Percentiles rank a stretch among this genome's conserved stretches.
Evolutionary conservation across 2,888 invertebrate species (phyloP).

Genomic region (Cerastis rubricosa): DNA sequence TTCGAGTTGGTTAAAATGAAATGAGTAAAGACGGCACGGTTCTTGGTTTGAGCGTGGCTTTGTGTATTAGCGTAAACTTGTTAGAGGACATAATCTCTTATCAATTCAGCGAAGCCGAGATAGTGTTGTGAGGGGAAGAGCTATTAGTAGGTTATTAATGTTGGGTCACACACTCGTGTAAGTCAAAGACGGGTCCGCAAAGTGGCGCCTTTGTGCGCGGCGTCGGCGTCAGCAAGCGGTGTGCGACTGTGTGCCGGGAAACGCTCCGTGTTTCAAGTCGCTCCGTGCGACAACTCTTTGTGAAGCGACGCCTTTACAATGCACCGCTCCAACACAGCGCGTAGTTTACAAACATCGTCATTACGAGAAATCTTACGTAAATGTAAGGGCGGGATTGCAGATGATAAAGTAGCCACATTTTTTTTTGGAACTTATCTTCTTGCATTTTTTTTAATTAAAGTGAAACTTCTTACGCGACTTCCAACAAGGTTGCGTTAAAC

Average conservation of each 20-base stretch:
- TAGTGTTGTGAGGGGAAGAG: constrained; percentile 65
- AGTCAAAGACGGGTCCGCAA: constrained; percentile 87
- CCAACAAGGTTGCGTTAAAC: too few species aligned
- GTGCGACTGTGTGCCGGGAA: constrained; percentile 63
- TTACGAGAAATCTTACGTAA: constrained; percentile 39
- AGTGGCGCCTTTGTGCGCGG: constrained; percentile 87
- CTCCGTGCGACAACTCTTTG: constrained; percentile 84
- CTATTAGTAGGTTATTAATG: constrained; percentile 88
- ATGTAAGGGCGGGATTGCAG: constrained; percentile 1
- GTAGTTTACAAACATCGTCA: constrained; percentile 69
- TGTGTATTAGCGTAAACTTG: constrained; percentile 48
- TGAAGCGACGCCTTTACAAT: constrained; percentile 81
- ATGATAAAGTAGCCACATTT: background rate
- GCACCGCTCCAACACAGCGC: constrained; percentile 67
- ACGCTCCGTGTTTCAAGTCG: constrained; percentile 76
- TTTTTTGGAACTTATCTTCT: too few species aligned
- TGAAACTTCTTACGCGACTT: too few species aligned
- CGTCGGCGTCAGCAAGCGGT: constrained; percentile 66
- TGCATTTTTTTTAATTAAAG: too few species aligned
- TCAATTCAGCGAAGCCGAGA: constrained; percentile 57
- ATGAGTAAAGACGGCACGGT: constrained; percentile 16
- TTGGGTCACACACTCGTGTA: constrained; percentile 84
- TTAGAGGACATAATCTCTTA: constrained; percentile 55
- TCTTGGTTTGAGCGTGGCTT: constrained; percentile 33
- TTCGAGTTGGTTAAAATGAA: constrained; percentile 29